Conservation (phyloP, 2,888 invertebrate genomes). For the Amaurobius ferox region DNA sequence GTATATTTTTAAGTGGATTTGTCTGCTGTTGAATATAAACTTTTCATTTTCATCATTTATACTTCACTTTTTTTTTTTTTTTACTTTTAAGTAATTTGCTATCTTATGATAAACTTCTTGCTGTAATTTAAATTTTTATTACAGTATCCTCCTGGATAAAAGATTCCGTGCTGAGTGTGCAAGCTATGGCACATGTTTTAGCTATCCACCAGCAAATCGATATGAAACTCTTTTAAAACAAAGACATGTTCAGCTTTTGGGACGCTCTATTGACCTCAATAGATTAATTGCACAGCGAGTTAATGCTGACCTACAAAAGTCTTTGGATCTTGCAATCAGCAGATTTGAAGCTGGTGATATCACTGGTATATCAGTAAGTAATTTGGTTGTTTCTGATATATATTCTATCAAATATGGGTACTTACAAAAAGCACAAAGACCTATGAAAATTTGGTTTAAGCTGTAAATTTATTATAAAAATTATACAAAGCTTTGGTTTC, state of each 20-base stretch:
- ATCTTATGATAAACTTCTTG: too few relatives aligned
- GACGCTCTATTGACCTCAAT: conserved; percentile 96
- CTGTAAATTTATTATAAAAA: too few relatives aligned
- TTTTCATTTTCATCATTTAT: too few relatives aligned
- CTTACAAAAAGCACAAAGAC: too few relatives aligned
- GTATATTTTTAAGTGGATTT: too few relatives aligned
- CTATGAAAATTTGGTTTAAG: too few relatives aligned
- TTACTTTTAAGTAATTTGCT: too few relatives aligned
- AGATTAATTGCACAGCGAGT: conserved; percentile 95
- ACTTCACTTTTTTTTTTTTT: too few relatives aligned
- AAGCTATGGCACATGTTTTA: conserved; percentile 89
- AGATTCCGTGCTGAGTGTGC: conserved; percentile 96
- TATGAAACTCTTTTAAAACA: conserved; percentile 97
- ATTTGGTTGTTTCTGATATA: too few relatives aligned
- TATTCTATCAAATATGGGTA: too few relatives aligned
- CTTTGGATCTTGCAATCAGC: conserved; percentile 94
- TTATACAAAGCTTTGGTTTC: too few relatives aligned
- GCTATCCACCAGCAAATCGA: conserved; percentile 91
- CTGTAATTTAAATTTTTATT: conserved; percentile 45
- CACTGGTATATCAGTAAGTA: conserved; percentile 93
- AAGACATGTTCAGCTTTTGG: conserved; percentile 95
- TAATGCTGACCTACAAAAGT: conserved; percentile 96
- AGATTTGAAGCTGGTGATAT: conserved; percentile 98
- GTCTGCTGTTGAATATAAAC: too few relatives aligned
- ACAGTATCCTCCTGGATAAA: conserved; percentile 95